Conservation (phyloP, 2,113 vertebrate species). For the Rhinoderma darwinii region DNA sequence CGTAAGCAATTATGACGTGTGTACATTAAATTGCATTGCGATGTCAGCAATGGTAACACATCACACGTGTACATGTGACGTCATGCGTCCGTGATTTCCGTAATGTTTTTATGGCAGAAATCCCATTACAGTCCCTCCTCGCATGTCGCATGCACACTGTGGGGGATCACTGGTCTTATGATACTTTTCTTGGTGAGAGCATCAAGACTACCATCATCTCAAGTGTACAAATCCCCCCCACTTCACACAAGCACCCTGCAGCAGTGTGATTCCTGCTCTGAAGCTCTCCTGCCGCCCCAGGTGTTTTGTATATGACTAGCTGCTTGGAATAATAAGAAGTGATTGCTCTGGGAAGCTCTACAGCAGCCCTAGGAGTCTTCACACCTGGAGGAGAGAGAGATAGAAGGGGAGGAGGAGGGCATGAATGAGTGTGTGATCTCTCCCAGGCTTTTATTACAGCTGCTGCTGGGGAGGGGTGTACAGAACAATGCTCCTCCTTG, state of each 20-base stretch:
- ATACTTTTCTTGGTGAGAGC: too few species aligned
- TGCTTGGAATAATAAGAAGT: background rate
- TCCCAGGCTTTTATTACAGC: background rate
- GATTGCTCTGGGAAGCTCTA: background rate
- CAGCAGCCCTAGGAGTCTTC: background rate
- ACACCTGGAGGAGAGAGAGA: conserved; percentile 28
- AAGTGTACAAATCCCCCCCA: background rate
- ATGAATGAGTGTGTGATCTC: background rate
- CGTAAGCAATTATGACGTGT: too few species aligned
- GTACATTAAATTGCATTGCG: too few species aligned
- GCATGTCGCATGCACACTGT: too few species aligned
- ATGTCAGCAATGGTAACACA: too few species aligned
- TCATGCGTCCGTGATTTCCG: too few species aligned
- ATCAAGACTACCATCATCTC: background rate
- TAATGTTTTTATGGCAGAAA: too few species aligned
- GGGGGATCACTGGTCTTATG: too few species aligned
- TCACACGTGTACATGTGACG: too few species aligned
- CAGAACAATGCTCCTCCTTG: background rate
- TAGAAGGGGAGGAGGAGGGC: background rate
- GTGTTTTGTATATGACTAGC: background rate
- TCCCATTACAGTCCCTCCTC: too few species aligned
- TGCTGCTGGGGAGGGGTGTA: background rate
- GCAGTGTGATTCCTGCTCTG: too few species aligned
- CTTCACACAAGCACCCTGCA: too few species aligned
- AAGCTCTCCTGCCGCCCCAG: background rate